phyloP scores from a whole-genome alignment of 2,113 vertebrate species.

The Cyprinus carpio region DNA sequence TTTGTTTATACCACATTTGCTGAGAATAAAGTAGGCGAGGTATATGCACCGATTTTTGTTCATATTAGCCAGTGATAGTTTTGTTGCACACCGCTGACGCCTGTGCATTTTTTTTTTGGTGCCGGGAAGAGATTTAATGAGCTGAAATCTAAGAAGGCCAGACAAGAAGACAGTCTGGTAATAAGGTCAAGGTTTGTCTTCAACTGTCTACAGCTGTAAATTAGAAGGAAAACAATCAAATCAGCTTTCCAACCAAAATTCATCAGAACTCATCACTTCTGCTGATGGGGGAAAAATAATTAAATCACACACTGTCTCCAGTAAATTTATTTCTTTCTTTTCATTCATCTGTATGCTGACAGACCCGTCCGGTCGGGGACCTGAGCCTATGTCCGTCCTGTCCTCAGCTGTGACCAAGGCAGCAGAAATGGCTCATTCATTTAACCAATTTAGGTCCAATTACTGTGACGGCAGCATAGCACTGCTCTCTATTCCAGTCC shows the following conservation, averaged over 20 bases:
- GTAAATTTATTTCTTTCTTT: conserved; percentile 16
- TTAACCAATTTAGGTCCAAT: conserved; percentile 58
- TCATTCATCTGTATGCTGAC: conserved; percentile 15
- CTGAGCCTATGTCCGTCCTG: conserved; percentile 46
- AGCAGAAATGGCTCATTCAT: conserved; percentile 69
- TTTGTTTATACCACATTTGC: neutral
- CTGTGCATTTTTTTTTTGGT: neutral
- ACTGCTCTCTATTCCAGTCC: conserved; percentile 63
- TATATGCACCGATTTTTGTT: neutral
- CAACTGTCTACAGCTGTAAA: conserved; percentile 31
- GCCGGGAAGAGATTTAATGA: neutral
- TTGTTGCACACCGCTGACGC: neutral
- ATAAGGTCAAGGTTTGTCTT: conserved; percentile 33
- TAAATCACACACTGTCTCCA: neutral
- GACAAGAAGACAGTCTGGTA: neutral
- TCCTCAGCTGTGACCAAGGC: conserved; percentile 67
- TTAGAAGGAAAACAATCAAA: conserved; percentile 36
- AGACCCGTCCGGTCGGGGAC: neutral
- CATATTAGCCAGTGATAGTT: neutral
- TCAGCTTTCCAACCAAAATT: conserved; percentile 18
- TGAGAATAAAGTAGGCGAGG: no score
- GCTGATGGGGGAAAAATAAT: neutral
- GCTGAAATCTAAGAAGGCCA: conserved; percentile 23
- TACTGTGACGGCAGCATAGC: conserved; percentile 44
- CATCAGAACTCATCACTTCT: conserved; percentile 22